Conservation (phyloP, 2,113 vertebrate genomes). For the Pristiophorus japonicus region DNA sequence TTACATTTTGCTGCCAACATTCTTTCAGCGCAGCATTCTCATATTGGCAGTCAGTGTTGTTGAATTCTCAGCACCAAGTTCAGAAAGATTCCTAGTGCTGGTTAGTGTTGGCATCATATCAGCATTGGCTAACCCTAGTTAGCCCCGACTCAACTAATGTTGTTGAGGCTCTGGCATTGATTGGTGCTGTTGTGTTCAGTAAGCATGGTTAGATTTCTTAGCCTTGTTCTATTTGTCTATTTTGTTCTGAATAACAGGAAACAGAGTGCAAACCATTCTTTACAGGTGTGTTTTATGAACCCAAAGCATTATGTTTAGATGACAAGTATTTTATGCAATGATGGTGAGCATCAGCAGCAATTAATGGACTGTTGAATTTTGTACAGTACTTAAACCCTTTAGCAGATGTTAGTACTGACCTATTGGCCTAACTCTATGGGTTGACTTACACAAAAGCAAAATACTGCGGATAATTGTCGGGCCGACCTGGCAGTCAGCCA, state of each 20-base stretch:
- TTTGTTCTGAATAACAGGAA: not conserved
- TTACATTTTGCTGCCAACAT: not conserved
- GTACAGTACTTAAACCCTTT: not conserved
- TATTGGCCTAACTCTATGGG: not conserved
- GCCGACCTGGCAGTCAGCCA: too few species aligned
- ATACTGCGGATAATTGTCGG: too few species aligned
- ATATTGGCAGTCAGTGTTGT: not conserved
- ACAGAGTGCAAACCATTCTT: too few species aligned
- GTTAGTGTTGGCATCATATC: not conserved
- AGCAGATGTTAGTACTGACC: not conserved
- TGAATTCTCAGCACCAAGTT: not conserved
- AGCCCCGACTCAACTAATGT: not conserved
- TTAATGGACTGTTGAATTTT: not conserved
- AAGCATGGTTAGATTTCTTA: not conserved
- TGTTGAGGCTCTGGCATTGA: not conserved
- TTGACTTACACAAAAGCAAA: too few species aligned
- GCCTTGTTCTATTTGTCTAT: not conserved
- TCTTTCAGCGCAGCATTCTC: not conserved
- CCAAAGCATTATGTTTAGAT: not conserved
- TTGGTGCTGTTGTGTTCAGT: not conserved
- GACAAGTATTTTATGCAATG: not conserved
- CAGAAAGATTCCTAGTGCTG: not conserved
- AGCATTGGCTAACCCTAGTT: not conserved
- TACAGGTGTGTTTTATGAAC: not conserved
- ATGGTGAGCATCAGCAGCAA: not conserved